A percentile compares a stretch with the other conserved stretches of the same genome.
These are phyloP conservation scores for Myiothlypis coronata DNA, from an alignment of 2,797 vertebrate species.

Conservation along the genomic window DNA sequence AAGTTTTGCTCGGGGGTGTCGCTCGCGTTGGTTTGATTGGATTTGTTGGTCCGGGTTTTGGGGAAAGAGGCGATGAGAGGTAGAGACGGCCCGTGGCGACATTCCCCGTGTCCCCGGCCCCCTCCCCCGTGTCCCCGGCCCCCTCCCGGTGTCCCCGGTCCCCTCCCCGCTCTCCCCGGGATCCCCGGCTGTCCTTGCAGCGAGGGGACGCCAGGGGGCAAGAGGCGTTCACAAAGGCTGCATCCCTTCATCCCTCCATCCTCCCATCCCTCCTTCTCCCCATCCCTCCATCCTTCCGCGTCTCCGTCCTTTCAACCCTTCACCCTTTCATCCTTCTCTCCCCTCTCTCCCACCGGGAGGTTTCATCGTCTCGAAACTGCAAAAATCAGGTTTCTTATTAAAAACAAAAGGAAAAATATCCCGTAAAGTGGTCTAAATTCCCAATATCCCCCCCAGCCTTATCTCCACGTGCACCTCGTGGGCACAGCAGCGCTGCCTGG, in stretches of 20 bases:
- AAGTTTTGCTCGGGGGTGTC: background rate
- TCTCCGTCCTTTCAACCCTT: background rate
- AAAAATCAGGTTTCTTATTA: background rate
- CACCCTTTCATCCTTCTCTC: background rate
- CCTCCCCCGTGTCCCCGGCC: no score
- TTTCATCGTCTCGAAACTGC: background rate
- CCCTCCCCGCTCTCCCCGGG: no score
- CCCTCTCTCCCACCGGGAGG: background rate
- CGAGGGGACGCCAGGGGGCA: constrained; percentile 75
- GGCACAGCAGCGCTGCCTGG: constrained; percentile 45
- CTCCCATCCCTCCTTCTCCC: background rate
- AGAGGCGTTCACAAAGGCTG: constrained; percentile 66
- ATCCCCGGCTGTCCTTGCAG: constrained; percentile 56
- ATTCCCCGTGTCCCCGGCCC: rapidly evolving
- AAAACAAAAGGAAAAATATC: background rate
- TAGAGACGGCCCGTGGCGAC: background rate
- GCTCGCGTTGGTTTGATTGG: background rate
- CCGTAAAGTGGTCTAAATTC: background rate
- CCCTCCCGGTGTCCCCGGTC: no score
- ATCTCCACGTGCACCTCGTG: constrained; percentile 10
- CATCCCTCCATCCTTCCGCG: background rate
- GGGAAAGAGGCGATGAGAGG: background rate
- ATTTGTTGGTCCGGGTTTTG: background rate
- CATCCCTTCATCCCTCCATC: background rate
- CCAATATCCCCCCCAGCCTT: background rate